A percentile compares a stretch with the other conserved stretches of the same genome.
These are phyloP conservation scores for Nyctereutes procyonoides DNA, from an alignment of 2,113 vertebrate species.

Conservation along the genomic window DNA sequence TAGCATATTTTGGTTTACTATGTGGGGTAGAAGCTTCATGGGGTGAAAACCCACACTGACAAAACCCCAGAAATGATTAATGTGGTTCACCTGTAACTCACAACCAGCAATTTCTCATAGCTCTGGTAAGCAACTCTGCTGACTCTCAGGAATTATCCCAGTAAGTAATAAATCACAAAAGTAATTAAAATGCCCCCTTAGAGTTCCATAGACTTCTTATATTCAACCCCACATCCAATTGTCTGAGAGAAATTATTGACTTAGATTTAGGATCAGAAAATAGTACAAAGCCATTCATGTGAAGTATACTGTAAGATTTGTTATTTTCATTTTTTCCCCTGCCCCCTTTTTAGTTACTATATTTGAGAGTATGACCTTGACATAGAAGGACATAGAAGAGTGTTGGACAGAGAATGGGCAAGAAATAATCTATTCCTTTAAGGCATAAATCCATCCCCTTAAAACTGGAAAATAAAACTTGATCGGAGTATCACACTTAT, in stretches of 20 bases:
- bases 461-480: constrained; percentile 48
- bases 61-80: constrained; percentile 68
- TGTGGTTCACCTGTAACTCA: constrained; percentile 64
- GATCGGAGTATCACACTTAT: background rate
- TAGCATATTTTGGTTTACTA: background rate
- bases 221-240: background rate
- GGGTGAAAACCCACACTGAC: constrained; percentile 58
- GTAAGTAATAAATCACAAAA: constrained; percentile 77
- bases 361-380: background rate
- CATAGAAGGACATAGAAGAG: background rate
- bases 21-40: constrained; percentile 32
- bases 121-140: constrained; percentile 52
- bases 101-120: constrained; percentile 67
- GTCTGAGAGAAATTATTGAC: constrained; percentile 47
- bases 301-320: background rate
- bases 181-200: constrained; percentile 73
- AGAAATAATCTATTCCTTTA: background rate
- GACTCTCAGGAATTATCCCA: constrained; percentile 54
- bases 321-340: background rate
- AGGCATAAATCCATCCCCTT: background rate
- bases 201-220: constrained; percentile 45
- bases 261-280: constrained; percentile 57
- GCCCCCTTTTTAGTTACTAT: background rate
- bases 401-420: background rate
- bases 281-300: background rate